Conservation (phyloP, 1,140 invertebrate species). For the Theocolax elegans region DNA sequence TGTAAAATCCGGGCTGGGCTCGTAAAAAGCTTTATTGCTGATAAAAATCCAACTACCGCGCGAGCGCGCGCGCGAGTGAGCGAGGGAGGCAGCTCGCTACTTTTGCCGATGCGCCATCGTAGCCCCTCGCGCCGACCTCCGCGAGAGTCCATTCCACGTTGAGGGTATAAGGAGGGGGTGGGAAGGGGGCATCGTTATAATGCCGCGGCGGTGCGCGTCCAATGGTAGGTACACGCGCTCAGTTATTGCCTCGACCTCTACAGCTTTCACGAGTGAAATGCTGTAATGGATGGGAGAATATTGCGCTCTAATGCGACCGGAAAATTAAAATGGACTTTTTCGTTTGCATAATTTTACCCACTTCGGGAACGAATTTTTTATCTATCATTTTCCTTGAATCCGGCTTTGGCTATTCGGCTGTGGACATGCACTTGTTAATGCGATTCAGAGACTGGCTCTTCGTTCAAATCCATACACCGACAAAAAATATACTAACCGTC, state of each 20-base stretch:
- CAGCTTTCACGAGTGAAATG: no score
- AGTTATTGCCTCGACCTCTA: background rate
- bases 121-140: background rate
- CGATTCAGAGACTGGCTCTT: no score
- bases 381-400: no score
- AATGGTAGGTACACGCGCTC: background rate
- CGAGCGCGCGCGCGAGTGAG: no score
- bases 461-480: no score
- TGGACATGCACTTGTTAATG: no score
- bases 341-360: constrained; percentile 2
- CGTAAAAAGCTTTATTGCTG: constrained; percentile 47
- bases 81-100: background rate
- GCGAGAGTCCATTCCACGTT: background rate
- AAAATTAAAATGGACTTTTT: constrained; percentile 11
- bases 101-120: no score
- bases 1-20: constrained; percentile 33
- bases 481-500: no score
- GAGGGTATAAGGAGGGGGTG: no score
- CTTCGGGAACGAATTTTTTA: no score
- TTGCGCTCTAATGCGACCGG: background rate
- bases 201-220: background rate
- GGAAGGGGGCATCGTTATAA: constrained; percentile 10
- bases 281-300: background rate
- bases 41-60: constrained; percentile 42
- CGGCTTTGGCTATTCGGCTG: no score